Percentiles rank a stretch among this genome's conserved stretches.
phyloP scores from a whole-genome alignment of 2,113 vertebrate species.

The Carlito syrichta region DNA sequence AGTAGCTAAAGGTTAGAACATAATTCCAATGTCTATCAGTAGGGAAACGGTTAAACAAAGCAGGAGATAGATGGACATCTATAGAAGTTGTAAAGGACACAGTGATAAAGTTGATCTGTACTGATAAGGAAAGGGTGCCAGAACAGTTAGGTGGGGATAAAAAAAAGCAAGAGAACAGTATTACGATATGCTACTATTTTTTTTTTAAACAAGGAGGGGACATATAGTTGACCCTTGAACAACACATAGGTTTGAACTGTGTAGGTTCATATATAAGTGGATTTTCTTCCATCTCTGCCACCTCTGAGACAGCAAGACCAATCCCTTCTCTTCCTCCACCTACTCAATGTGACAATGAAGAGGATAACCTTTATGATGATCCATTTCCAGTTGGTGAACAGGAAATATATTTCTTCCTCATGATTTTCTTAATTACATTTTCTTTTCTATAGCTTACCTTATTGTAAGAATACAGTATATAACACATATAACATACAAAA shows the following conservation, averaged over 20 bases:
- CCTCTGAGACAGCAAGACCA: neutral
- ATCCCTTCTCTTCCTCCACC: neutral
- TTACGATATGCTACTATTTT: rapidly evolving
- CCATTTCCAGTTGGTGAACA: neutral
- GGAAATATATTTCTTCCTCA: neutral
- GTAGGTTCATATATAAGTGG: neutral
- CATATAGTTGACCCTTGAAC: neutral
- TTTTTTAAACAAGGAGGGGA: too few relatives aligned
- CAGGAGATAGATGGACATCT: neutral
- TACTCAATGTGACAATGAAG: neutral
- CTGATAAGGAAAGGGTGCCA: neutral
- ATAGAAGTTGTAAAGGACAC: rapidly evolving
- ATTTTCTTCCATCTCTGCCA: neutral
- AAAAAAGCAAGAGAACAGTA: rapidly evolving
- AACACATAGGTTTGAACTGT: neutral
- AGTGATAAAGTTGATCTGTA: neutral
- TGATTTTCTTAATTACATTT: neutral
- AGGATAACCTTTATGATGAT: neutral
- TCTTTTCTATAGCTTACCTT: neutral
- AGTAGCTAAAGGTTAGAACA: neutral
- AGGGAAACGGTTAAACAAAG: rapidly evolving
- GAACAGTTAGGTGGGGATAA: neutral
- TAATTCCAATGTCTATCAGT: neutral
- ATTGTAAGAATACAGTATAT: neutral
- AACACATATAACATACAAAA: neutral